Evolutionary conservation across 2,113 vertebrate species (phyloP), one percentile per base, ranked within the genome.

Genomic region (Hypanus sabinus): DNA sequence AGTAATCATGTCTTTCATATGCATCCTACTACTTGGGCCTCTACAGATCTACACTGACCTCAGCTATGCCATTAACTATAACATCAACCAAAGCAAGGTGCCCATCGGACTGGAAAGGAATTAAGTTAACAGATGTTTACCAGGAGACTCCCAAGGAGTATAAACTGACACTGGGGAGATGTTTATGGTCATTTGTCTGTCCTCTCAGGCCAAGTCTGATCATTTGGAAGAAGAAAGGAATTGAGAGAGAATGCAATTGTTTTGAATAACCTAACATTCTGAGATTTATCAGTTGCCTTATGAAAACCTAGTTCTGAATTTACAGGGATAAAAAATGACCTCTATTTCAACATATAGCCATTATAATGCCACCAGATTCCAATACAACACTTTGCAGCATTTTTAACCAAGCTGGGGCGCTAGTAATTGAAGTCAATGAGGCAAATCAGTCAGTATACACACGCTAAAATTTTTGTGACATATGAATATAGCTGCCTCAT

Each of bases 341-440:
- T 55, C 1, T 12, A 46, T 95, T 95, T 95, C 95, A 95, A 96
- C 96, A 96, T 96, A 96, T 95, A 96, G 96, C 96, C 95, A 96
- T 96, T 96, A 95, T 95, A 97, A 97, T 95, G 95, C 96, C 95
- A 94, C 95, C 94, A 94, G 87, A 2, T 57, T 93, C 24, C 10
- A 60, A 77, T n/a, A 87, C 6, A 36, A 18, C 36, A 92, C 55
- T 57, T 94, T 94, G 73, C 77, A 20, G 65, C 5, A 33, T 65
- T 1, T 94, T 94, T 96, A 96, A 96, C 95, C 94, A 96, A 95
- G 93, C 94, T 94, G 94, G 94, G 95, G 94, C 95, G 96, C 96
- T 95, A 95, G 95, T 96, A 96, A 96, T 97, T 96, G 95, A 94
- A 96, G 95, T 96, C 95, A 95, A 95, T 95, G 96, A 95, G 95